A percentile compares a stretch with the other conserved stretches of the same genome.
phyloP scores from a whole-genome alignment of 2,888 invertebrate species.

The Cephus pulcher region DNA sequence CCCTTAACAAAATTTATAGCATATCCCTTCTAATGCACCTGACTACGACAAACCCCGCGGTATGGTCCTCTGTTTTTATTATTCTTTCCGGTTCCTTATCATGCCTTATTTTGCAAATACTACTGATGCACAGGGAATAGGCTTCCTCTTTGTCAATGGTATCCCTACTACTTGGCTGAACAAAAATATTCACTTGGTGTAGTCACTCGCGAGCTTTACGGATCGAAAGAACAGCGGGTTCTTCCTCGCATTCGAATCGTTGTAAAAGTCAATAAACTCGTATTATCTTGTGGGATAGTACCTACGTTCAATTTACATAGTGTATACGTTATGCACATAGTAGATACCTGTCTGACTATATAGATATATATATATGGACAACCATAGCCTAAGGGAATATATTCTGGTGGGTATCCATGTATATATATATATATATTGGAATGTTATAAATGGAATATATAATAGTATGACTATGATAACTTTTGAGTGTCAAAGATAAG shows the following conservation, averaged over 20 bases:
- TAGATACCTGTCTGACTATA: not conserved
- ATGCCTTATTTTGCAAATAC: not conserved
- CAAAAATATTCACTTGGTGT: not conserved
- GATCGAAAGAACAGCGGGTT: not conserved
- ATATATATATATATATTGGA: not conserved
- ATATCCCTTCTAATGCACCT: not conserved
- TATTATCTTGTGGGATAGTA: not conserved
- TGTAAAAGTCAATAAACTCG: not conserved
- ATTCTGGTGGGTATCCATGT: not conserved
- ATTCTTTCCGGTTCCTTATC: conserved; percentile 23
- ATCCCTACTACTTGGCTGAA: not conserved
- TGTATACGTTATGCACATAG: not conserved
- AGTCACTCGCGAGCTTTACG: not conserved
- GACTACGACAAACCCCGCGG: not conserved
- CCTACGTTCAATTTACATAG: not conserved
- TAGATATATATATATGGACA: too few relatives aligned
- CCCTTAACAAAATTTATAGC: not conserved
- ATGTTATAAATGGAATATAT: not conserved
- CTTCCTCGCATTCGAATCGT: not conserved
- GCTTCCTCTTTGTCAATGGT: not conserved
- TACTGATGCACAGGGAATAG: not conserved
- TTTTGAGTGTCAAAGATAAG: not conserved
- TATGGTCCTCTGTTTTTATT: conserved; percentile 24
- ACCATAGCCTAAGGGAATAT: not conserved
- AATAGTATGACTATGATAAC: not conserved